Evolutionary conservation across 2,888 invertebrate genomes (phyloP).

Genomic region (Apamea anceps): DNA sequence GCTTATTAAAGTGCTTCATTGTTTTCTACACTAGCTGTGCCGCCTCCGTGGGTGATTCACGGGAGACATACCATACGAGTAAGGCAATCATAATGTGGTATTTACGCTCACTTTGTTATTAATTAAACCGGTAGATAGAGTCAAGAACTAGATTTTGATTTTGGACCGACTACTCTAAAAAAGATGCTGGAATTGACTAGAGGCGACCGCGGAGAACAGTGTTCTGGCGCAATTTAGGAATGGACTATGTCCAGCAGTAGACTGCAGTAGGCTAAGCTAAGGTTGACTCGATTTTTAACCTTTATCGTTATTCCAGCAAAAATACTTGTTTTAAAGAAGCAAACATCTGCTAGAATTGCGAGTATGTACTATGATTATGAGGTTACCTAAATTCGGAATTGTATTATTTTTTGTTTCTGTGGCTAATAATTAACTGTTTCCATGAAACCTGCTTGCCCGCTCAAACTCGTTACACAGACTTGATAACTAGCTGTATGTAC

Average conservation of each 20-base stretch:
- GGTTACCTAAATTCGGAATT: background rate
- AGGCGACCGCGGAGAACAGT: background rate
- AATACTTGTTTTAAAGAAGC: background rate
- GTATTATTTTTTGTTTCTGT: background rate
- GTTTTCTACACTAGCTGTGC: constrained; percentile 8
- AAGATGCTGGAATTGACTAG: background rate
- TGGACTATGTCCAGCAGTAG: too few relatives aligned
- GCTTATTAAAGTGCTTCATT: constrained; percentile 24
- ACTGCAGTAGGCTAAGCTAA: background rate
- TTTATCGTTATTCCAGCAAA: background rate
- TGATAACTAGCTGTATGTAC: constrained; percentile 1
- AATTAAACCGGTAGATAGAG: background rate
- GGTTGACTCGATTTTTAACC: background rate
- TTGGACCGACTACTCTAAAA: background rate
- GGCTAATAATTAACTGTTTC: background rate
- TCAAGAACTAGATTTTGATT: background rate
- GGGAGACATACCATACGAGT: constrained; percentile 10
- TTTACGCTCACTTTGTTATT: background rate
- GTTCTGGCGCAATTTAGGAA: too few relatives aligned
- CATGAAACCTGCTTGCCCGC: constrained; percentile 9
- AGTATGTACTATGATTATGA: background rate
- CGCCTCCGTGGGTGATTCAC: constrained; percentile 12
- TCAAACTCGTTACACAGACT: constrained; percentile 28
- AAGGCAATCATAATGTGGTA: constrained; percentile 7
- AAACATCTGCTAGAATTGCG: background rate